A percentile compares a stretch with the other conserved stretches of the same genome.
Conservation (phyloP, 2,113 vertebrate genomes). For the Callionymus lyra region DNA sequence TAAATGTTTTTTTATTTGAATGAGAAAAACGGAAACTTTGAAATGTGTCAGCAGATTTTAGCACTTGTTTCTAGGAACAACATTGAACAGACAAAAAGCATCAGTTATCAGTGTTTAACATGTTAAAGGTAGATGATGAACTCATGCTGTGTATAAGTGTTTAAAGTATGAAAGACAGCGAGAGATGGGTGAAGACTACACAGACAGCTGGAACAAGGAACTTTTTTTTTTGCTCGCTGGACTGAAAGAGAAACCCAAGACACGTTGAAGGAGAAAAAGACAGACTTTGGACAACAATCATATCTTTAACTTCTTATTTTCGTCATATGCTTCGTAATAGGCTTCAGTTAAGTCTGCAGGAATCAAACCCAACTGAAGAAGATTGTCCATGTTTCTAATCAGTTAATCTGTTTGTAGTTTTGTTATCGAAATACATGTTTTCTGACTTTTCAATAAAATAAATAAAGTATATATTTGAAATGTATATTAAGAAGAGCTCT, state of each 20-base stretch:
- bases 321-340: constrained; percentile 16
- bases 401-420: constrained; percentile 57
- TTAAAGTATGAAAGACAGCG: constrained; percentile 11
- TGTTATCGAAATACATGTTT: constrained; percentile 55
- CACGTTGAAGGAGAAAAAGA: constrained; percentile 25
- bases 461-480: constrained; percentile 67
- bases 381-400: constrained; percentile 45
- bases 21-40: too few relatives aligned
- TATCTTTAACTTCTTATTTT: constrained; percentile 18
- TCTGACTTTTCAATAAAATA: constrained; percentile 45
- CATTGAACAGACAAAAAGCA: constrained; percentile 31
- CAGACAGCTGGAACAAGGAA: background rate
- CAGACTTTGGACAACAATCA: constrained; percentile 50
- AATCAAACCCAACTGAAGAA: constrained; percentile 40
- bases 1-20: too few relatives aligned
- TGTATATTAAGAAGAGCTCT: constrained; percentile 50
- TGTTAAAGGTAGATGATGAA: constrained; percentile 48
- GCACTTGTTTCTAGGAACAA: constrained; percentile 23
- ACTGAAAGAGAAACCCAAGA: constrained; percentile 26
- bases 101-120: constrained; percentile 29
- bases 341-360: too few relatives aligned
- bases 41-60: background rate
- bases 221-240: too few relatives aligned
- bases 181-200: too few relatives aligned
- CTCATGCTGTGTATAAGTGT: constrained; percentile 40